Conservation (phyloP, 2,113 vertebrate species). For the Pelvicachromis taeniatus region DNA sequence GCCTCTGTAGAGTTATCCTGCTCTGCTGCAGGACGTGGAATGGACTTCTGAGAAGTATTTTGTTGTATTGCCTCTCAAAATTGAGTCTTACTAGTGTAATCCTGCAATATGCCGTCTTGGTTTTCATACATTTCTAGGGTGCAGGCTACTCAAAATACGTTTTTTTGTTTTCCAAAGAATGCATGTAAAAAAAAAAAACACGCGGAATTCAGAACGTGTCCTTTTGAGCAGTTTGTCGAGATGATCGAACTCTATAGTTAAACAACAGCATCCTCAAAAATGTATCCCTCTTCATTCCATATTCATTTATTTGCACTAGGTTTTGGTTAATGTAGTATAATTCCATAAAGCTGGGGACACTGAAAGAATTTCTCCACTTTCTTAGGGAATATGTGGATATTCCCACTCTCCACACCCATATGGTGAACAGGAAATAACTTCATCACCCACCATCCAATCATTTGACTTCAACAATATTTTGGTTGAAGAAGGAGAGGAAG, state of each 20-base stretch:
- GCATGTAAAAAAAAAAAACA: not conserved
- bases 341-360: slow-evolving; percentile 34
- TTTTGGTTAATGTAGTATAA: not conserved
- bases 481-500: slow-evolving; percentile 75
- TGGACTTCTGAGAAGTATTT: slow-evolving; percentile 38
- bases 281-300: slow-evolving; percentile 30
- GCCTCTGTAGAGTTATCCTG: slow-evolving; percentile 30
- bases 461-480: slow-evolving; percentile 81
- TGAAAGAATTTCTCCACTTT: slow-evolving; percentile 68
- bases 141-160: slow-evolving; percentile 3
- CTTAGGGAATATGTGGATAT: slow-evolving; percentile 65
- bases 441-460: slow-evolving; percentile 84
- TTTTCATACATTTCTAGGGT: slow-evolving; percentile 1
- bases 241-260: not conserved
- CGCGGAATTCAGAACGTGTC: not conserved
- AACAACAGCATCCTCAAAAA: not conserved
- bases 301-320: slow-evolving; percentile 39
- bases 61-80: slow-evolving; percentile 35
- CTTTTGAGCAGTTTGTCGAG: not conserved
- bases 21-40: slow-evolving; percentile 39
- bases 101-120: slow-evolving; percentile 21
- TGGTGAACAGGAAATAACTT: slow-evolving; percentile 85
- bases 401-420: slow-evolving; percentile 85
- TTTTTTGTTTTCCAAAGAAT: not conserved
- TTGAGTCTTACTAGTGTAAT: slow-evolving; percentile 51